Percentiles rank a stretch among this genome's conserved stretches.
phyloP scores from a whole-genome alignment of 2,113 vertebrate species.

The Ictalurus punctatus region DNA sequence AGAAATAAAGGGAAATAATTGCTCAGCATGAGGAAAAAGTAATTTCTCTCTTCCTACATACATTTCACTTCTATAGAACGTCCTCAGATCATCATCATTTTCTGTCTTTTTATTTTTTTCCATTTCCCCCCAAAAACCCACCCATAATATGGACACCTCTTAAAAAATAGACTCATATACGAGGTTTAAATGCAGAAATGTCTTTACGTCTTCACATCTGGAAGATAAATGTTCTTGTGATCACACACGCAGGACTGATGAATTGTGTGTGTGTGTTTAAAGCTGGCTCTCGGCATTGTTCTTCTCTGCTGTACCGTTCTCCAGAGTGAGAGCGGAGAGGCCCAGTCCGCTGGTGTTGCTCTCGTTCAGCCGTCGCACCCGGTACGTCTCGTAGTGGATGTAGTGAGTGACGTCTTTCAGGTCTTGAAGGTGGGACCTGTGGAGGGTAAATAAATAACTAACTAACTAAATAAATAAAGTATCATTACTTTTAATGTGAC shows the following conservation, averaged over 20 bases:
- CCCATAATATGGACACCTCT: constrained; percentile 45
- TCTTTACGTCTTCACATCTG: constrained; percentile 42
- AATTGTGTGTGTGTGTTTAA: constrained; percentile 50
- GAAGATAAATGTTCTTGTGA: constrained; percentile 36
- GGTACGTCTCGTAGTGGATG: constrained; percentile 91
- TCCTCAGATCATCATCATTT: constrained; percentile 21
- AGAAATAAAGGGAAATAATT: constrained; percentile 20
- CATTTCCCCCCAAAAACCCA: background rate
- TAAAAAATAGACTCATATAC: constrained; percentile 61
- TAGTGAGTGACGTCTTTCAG: constrained; percentile 96
- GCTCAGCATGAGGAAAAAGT: background rate
- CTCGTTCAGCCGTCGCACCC: constrained; percentile 82
- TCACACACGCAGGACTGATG: background rate
- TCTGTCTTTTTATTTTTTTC: background rate
- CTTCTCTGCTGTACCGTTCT: constrained; percentile 64
- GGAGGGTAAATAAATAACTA: background rate
- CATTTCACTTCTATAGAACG: constrained; percentile 9
- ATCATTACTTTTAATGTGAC: background rate
- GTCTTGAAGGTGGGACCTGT: constrained; percentile 91
- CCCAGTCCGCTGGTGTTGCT: constrained; percentile 72
- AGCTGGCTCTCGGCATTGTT: constrained; percentile 69
- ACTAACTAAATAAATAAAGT: background rate
- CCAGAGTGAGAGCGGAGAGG: constrained; percentile 57
- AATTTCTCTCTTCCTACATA: background rate
- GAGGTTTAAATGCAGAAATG: constrained; percentile 53